phyloP scores from a whole-genome alignment of 2,113 vertebrate genomes.

The Genyomyrus donnyi region DNA sequence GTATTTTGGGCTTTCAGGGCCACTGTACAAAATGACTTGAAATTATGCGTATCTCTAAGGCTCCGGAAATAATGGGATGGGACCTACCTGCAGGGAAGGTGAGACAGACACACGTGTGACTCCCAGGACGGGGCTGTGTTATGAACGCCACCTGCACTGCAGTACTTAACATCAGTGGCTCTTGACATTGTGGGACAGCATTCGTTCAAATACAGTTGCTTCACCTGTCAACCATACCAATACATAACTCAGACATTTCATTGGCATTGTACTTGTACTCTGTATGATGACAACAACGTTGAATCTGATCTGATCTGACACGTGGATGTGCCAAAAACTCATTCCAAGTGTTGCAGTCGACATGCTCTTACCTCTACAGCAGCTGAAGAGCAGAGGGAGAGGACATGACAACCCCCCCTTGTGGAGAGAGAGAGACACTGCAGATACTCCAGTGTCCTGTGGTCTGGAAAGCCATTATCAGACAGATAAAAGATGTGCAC shows the following conservation, averaged over 20 bases:
- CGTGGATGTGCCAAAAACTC: neutral
- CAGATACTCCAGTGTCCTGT: slow-evolving; percentile 33
- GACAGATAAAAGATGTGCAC: slow-evolving; percentile 48
- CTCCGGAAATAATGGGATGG: neutral
- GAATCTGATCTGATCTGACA: neutral
- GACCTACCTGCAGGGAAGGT: neutral
- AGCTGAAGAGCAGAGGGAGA: slow-evolving; percentile 29
- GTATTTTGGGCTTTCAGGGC: neutral
- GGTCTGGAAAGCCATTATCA: slow-evolving; percentile 28
- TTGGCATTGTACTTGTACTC: neutral
- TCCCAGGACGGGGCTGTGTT: slow-evolving; percentile 11
- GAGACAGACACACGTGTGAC: slow-evolving; percentile 2
- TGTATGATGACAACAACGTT: neutral
- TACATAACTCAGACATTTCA: neutral
- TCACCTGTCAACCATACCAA: slow-evolving; percentile 32
- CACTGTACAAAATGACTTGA: neutral
- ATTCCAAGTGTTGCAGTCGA: neutral
- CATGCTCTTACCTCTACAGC: slow-evolving; percentile 36
- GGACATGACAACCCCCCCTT: slow-evolving; percentile 47
- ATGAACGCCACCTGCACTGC: slow-evolving; percentile 36
- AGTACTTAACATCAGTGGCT: slow-evolving; percentile 35
- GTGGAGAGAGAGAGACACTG: slow-evolving; percentile 44
- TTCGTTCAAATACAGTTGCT: slow-evolving; percentile 34
- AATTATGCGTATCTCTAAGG: neutral
- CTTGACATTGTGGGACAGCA: neutral